These are phyloP conservation scores for Danionella dracula DNA, from an alignment of 2,797 vertebrate species.

Conservation along the genomic window DNA sequence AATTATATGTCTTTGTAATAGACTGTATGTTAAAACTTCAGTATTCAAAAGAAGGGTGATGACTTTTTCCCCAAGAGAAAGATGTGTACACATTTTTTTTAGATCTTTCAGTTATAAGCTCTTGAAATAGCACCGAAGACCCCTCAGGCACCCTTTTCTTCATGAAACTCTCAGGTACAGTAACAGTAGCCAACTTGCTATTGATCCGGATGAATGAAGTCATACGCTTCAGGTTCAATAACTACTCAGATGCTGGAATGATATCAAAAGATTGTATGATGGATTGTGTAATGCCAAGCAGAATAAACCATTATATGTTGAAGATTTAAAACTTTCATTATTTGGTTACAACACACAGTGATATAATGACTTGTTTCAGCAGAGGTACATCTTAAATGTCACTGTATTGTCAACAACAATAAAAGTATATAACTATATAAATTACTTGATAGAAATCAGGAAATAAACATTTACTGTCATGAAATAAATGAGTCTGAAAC, in stretches of 20 bases:
- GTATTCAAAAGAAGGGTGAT: too few relatives aligned
- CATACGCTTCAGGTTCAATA: slow-evolving; percentile 26
- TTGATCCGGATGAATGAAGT: slow-evolving; percentile 29
- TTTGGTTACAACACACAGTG: not conserved
- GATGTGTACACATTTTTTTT: too few relatives aligned
- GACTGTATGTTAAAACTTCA: too few relatives aligned
- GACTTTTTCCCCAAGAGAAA: too few relatives aligned
- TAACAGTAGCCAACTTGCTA: slow-evolving; percentile 32
- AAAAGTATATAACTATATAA: not conserved
- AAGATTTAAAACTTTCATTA: not conserved
- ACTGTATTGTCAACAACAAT: not conserved
- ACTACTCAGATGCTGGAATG: not conserved
- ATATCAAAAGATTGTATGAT: slow-evolving; percentile 10
- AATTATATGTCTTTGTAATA: too few relatives aligned
- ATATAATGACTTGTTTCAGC: not conserved
- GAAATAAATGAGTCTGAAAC: too few relatives aligned
- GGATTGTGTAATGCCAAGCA: not conserved
- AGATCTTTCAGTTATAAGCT: not conserved
- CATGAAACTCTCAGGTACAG: not conserved
- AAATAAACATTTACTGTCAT: not conserved
- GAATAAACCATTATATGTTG: slow-evolving; percentile 7
- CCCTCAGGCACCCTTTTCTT: not conserved
- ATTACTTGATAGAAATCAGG: not conserved
- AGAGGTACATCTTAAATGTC: not conserved
- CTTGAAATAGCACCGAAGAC: slow-evolving; percentile 14